Percentiles rank a stretch among this genome's conserved stretches.
phyloP scores from a whole-genome alignment of 2,797 vertebrate species.

The Falco berigora region DNA sequence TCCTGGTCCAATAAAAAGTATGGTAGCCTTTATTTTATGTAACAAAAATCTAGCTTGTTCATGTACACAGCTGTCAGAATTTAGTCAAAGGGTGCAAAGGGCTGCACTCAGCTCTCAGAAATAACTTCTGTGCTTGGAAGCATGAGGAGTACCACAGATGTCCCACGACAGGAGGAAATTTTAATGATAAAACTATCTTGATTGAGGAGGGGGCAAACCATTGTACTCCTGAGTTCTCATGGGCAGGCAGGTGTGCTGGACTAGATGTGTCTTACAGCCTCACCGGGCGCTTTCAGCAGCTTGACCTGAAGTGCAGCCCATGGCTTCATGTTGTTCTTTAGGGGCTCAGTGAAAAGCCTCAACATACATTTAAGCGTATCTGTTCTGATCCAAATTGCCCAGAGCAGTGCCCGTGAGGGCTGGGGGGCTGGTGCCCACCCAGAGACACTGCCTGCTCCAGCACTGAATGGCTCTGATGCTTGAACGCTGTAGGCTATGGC shows the following conservation, averaged over 20 bases:
- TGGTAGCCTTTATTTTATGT: slow-evolving; percentile 20
- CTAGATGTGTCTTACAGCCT: background rate
- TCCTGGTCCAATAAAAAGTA: slow-evolving; percentile 18
- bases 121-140: background rate
- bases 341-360: background rate
- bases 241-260: background rate
- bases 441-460: background rate
- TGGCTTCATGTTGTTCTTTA: background rate
- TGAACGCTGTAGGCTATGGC: background rate
- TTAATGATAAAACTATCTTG: slow-evolving; percentile 27
- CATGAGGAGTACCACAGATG: background rate
- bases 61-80: background rate
- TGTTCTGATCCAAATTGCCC: background rate
- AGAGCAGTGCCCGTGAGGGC: background rate
- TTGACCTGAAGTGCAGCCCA: background rate
- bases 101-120: background rate
- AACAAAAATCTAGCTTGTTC: slow-evolving; percentile 17
- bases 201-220: background rate
- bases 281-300: background rate
- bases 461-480: background rate
- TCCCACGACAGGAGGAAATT: background rate
- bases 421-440: background rate
- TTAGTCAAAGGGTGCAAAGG: background rate
- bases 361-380: background rate
- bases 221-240: background rate